phyloP scores from a whole-genome alignment of 1,140 invertebrate species.

The Phymastichus coffea region DNA sequence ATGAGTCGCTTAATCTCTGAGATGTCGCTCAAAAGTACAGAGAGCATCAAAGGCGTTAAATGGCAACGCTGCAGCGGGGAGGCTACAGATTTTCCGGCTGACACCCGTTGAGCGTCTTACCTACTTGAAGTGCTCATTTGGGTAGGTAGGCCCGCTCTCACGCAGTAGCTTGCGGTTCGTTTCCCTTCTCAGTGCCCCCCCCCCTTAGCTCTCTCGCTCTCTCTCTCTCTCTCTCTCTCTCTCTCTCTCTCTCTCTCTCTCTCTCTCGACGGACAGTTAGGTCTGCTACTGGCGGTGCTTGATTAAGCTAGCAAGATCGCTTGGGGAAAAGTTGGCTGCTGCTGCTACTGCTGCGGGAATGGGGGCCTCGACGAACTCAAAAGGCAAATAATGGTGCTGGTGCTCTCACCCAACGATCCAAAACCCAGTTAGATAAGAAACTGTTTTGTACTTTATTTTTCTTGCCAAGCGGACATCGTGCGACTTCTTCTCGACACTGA shows the following conservation, averaged over 20 bases:
- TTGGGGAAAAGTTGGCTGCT: conserved; percentile 9
- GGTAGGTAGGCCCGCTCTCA: too few species aligned
- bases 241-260: too few species aligned
- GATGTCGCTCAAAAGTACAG: too few species aligned
- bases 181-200: background rate
- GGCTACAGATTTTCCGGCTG: too few species aligned
- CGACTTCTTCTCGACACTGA: background rate
- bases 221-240: too few species aligned
- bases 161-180: background rate
- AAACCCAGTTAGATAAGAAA: conserved; percentile 16
- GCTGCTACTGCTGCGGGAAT: background rate
- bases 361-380: background rate
- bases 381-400: conserved; percentile 18
- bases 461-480: background rate
- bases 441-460: conserved; percentile 25
- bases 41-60: too few species aligned
- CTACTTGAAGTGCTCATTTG: too few species aligned
- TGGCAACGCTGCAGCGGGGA: too few species aligned
- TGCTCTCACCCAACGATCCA: background rate
- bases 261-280: background rate
- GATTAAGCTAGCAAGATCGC: conserved; percentile 17
- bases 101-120: too few species aligned
- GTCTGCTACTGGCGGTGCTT: background rate
- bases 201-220: conserved; percentile 8
- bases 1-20: too few species aligned